Evolutionary conservation across 2,888 invertebrate species (phyloP).

Genomic region (Rhorus exstirpatorius): DNA sequence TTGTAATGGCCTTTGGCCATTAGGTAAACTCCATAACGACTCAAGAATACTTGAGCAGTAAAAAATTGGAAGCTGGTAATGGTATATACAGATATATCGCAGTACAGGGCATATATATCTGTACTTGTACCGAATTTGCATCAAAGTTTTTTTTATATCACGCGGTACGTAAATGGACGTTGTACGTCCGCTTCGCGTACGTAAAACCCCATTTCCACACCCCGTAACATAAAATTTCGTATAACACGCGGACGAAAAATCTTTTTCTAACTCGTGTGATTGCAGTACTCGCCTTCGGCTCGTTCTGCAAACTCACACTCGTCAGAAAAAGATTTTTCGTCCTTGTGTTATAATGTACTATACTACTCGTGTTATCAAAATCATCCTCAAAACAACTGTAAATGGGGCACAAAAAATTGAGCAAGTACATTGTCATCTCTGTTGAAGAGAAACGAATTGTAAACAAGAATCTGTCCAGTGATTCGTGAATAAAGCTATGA

Average conservation of each 20-base stretch:
- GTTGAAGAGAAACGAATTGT: slow-evolving; percentile 1
- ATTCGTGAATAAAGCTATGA: slow-evolving; percentile 1
- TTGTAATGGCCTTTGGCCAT: too few relatives aligned
- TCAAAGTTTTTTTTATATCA: too few relatives aligned
- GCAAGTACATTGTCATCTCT: slow-evolving; percentile 12
- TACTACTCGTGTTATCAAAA: slow-evolving; percentile 13
- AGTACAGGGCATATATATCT: slow-evolving; percentile 13
- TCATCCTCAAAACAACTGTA: slow-evolving; percentile 20
- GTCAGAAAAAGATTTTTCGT: too few relatives aligned
- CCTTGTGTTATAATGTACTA: too few relatives aligned
- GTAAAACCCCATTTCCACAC: too few relatives aligned
- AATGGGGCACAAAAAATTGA: slow-evolving; percentile 11
- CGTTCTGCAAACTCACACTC: too few relatives aligned
- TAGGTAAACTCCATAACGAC: not conserved
- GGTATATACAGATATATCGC: slow-evolving; percentile 8
- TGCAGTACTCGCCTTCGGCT: too few relatives aligned
- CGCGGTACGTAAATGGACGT: too few relatives aligned
- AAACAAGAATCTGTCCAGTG: not conserved
- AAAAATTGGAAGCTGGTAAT: not conserved
- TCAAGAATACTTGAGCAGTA: slow-evolving; percentile 10
- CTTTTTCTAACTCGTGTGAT: too few relatives aligned
- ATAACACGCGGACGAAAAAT: too few relatives aligned
- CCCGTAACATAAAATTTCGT: too few relatives aligned
- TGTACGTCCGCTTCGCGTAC: too few relatives aligned
- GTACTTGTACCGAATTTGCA: slow-evolving; percentile 4